Percentiles rank a stretch among this genome's conserved stretches.
Conservation (phyloP, 2,888 invertebrate genomes). For the Luperina nickerlii region DNA sequence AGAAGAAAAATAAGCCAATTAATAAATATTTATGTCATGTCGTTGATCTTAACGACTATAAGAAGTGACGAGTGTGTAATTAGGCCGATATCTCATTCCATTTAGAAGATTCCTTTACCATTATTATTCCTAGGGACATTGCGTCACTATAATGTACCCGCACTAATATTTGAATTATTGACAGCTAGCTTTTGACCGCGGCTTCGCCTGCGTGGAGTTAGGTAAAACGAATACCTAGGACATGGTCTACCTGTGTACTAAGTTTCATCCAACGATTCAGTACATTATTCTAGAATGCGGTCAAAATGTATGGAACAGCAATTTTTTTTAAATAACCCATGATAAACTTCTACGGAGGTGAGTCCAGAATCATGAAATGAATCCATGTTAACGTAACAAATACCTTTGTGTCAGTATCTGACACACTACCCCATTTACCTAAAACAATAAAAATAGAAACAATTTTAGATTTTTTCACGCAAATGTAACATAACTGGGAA, state of each 20-base stretch:
- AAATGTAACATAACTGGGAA: slow-evolving; percentile 50
- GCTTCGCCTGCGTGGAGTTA: neutral
- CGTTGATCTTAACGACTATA: slow-evolving; percentile 43
- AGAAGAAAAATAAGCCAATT: slow-evolving; percentile 17
- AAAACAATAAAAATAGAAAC: slow-evolving; percentile 42
- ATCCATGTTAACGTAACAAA: neutral
- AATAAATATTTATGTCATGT: slow-evolving; percentile 46
- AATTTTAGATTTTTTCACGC: slow-evolving; percentile 43
- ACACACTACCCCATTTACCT: slow-evolving; percentile 41
- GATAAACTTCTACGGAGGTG: no score
- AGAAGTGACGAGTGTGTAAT: slow-evolving; percentile 48
- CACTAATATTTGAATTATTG: neutral
- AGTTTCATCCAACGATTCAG: no score
- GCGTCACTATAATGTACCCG: neutral
- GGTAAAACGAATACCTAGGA: no score
- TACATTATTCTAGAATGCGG: no score
- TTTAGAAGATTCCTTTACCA: slow-evolving; percentile 29
- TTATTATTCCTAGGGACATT: slow-evolving; percentile 18
- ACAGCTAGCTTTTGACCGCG: neutral
- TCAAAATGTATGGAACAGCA: no score
- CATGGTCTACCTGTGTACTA: no score
- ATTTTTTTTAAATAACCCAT: no score
- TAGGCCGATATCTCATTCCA: slow-evolving; percentile 27
- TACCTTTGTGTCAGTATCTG: slow-evolving; percentile 10
- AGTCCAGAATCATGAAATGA: no score